These are phyloP conservation scores for Chrysomallon squamiferum DNA, from an alignment of 1,140 invertebrate species.

Conservation along the genomic window DNA sequence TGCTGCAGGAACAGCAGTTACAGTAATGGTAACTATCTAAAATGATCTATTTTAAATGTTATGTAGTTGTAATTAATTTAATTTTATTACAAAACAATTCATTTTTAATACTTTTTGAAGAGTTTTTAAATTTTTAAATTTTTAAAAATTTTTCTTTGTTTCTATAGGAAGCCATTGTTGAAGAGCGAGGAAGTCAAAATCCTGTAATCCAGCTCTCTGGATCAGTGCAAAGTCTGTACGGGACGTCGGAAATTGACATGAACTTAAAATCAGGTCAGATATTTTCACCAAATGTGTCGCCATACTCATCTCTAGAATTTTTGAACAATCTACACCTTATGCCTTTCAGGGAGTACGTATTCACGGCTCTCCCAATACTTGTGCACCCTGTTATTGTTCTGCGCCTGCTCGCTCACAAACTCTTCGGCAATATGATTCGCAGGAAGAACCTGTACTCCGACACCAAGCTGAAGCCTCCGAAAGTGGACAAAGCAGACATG, in stretches of 20 bases:
- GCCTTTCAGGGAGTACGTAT: slow-evolving; percentile 55
- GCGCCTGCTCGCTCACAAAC: slow-evolving; percentile 69
- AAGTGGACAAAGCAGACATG: slow-evolving; percentile 40
- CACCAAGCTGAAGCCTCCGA: slow-evolving; percentile 51
- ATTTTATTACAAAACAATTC: too few relatives aligned
- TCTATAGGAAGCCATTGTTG: slow-evolving; percentile 47
- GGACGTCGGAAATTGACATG: slow-evolving; percentile 16
- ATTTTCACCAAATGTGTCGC: slow-evolving; percentile 47
- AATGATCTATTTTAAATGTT: too few relatives aligned
- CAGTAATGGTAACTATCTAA: too few relatives aligned
- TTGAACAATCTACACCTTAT: slow-evolving; percentile 38
- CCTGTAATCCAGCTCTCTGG: slow-evolving; percentile 37
- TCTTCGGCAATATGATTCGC: slow-evolving; percentile 64
- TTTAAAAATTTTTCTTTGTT: too few relatives aligned
- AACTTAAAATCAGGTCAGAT: slow-evolving; percentile 19
- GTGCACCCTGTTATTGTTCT: slow-evolving; percentile 71
- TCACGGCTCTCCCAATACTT: slow-evolving; percentile 65
- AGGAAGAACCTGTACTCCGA: slow-evolving; percentile 47
- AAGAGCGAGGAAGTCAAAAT: slow-evolving; percentile 35
- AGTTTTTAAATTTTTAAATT: too few relatives aligned
- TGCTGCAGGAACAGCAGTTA: too few relatives aligned
- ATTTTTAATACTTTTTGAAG: too few relatives aligned
- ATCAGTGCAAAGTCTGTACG: slow-evolving; percentile 41
- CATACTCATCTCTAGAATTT: slow-evolving; percentile 48
- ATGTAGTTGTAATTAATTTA: too few relatives aligned